Conservation (phyloP, 2,113 vertebrate species). For the Bucco capensis region DNA sequence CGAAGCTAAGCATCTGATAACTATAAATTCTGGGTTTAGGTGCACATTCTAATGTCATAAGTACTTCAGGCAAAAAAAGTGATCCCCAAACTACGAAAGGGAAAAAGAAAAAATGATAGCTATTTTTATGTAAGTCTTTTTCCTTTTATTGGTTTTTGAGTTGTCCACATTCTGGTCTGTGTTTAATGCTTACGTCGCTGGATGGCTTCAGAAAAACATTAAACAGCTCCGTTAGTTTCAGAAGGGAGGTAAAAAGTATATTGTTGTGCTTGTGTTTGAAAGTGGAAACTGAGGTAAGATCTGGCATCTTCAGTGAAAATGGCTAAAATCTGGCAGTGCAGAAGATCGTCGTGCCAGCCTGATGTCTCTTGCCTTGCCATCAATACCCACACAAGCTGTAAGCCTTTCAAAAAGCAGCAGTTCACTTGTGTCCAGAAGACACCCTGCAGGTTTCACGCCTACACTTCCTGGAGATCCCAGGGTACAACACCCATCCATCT, state of each 20-base stretch:
- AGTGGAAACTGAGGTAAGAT: background rate
- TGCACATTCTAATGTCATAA: background rate
- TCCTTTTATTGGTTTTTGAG: background rate
- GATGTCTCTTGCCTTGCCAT: accelerated
- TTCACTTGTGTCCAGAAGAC: background rate
- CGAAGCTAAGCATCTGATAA: background rate
- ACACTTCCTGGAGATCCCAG: accelerated
- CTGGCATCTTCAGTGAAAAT: background rate
- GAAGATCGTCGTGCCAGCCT: background rate
- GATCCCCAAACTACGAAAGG: background rate
- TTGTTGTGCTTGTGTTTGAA: background rate
- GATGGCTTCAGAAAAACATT: background rate
- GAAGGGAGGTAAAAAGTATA: background rate
- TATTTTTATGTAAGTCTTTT: background rate
- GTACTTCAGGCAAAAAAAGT: background rate
- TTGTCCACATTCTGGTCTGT: background rate
- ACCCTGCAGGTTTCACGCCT: background rate
- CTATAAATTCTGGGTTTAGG: background rate
- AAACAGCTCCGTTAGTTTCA: background rate
- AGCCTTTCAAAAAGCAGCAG: background rate
- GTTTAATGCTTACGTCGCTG: background rate
- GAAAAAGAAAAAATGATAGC: background rate
- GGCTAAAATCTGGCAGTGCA: background rate
- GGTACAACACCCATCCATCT: accelerated
- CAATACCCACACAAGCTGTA: accelerated